Percentiles rank a stretch among this genome's conserved stretches.
Evolutionary conservation across 1,140 invertebrate genomes (phyloP).

Genomic region (Bursaphelenchus mucronatus): DNA sequence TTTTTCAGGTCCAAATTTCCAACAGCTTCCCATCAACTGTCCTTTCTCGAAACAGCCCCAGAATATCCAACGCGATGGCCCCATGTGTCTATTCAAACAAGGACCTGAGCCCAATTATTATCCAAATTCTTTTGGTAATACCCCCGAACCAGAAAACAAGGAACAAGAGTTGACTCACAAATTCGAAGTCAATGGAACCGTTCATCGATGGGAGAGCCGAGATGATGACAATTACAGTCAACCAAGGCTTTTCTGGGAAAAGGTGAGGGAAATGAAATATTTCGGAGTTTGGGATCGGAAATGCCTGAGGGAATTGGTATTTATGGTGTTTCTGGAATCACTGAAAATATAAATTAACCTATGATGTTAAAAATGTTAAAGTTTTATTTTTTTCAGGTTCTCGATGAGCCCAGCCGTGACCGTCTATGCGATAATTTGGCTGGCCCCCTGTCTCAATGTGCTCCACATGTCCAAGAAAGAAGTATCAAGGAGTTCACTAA

Average conservation of each 20-base stretch:
- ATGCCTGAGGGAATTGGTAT: too few relatives aligned
- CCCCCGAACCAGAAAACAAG: slow-evolving; percentile 62
- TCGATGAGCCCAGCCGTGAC: slow-evolving; percentile 71
- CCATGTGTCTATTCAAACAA: slow-evolving; percentile 62
- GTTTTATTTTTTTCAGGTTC: slow-evolving; percentile 65
- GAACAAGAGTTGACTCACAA: slow-evolving; percentile 51
- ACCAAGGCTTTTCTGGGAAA: slow-evolving; percentile 74
- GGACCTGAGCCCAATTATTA: slow-evolving; percentile 83
- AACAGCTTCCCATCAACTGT: slow-evolving; percentile 90
- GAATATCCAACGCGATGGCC: slow-evolving; percentile 86
- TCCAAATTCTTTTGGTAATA: slow-evolving; percentile 88
- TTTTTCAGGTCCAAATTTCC: slow-evolving; percentile 70
- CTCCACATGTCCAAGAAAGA: slow-evolving; percentile 74
- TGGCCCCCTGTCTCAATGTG: slow-evolving; percentile 72
- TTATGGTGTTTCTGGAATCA: too few relatives aligned
- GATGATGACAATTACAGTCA: slow-evolving; percentile 67
- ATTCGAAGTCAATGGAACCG: slow-evolving; percentile 68
- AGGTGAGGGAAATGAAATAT: slow-evolving; percentile 49
- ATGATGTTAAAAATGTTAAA: too few relatives aligned
- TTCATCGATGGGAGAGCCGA: slow-evolving; percentile 66
- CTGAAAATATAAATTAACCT: too few relatives aligned
- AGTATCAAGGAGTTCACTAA: slow-evolving; percentile 63
- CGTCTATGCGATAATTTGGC: slow-evolving; percentile 78
- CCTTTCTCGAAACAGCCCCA: slow-evolving; percentile 68
- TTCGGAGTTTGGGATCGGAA: too few relatives aligned